Evolutionary conservation across 2,113 vertebrate genomes (phyloP), one percentile per base, ranked within the genome.

Genomic region (Plotosus lineatus): DNA sequence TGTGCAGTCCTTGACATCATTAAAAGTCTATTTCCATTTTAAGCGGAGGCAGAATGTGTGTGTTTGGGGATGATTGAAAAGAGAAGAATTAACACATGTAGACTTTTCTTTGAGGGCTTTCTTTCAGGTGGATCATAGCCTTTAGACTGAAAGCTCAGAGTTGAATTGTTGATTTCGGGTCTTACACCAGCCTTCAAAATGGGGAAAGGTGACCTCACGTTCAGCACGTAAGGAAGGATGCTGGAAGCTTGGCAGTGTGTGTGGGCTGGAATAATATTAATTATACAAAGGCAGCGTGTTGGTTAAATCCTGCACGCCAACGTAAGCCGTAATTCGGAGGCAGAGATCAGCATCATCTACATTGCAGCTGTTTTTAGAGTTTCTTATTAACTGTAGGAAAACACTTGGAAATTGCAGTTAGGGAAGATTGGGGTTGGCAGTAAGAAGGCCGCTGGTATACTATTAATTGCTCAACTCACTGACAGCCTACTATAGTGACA

Each of bases 21-120:
- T 80, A 90, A 88, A 81, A n/a, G 84, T 66, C 85, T 82, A 75
- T 84, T 68, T 90, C 85, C 83, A 83, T 87, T 73, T 85, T 78
- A 85, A 56, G 84, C 82, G 69, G 15, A 68, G 40, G 48, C 44
- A 33, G 46, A 50, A 10, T 28, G 42, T 15, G 40, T 42, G 55
- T 23, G 58, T 21, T 33, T 55, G 28, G 14, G 14, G 61, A 11
- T 40, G 36, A 65, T 40, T 40, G 63, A 17, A 3, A 26, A 28
- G 23, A 26, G 12, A 23, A 7, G 65, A 69, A 69, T 44, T 44
- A 26, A 68, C 4, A 68, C 38, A 9, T 42, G 2, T 26, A 44
- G 65, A 68, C 5, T 44, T 68, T 68, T 26, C 40, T 68, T 26
- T n/a, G 8, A 5, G 4, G 38, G 65, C 23, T n/a, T 42, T 26